Base-by-base conservation (phyloP, 30 jellyfish, hydroid and myxozoan genomes). In the Chrysaora quinquecirrha region DNA sequence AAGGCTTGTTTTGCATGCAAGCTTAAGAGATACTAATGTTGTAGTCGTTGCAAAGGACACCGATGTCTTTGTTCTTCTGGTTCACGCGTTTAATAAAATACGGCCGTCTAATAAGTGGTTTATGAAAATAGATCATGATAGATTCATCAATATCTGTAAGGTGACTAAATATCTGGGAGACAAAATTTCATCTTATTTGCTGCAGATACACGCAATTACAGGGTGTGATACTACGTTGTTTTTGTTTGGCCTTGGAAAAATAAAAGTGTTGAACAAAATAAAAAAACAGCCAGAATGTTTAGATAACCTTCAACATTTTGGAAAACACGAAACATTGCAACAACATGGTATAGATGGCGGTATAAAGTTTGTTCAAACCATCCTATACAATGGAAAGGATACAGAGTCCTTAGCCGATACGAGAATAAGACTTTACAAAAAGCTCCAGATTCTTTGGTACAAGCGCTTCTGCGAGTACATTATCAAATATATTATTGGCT, bases 221-320 rank as follows among this genome's bases (percentile, higher is more conserved):
- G 77, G 77, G 1, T 73, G 86, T 30, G 86, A 50, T 48, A 73
- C 86, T 20, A 73, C 86, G 28, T 43, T 4, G 16, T 73, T 35
- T 35, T 73, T 73, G 82, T 50, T 11, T 38, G 86, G 86, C 21
- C 82, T 73, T 4, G 86, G 86, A 23, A 73, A 73, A 30, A 35
- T 43, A 21, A 73, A 52, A 50, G 43, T 73, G 21, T 21, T 71
- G 16, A 73, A 73, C 14, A 73, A 73, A 32, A 7, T 73, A n/a
- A 50, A 22, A 30, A 50, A 52, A 29, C n/a, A 12, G 47, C 46
- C 34, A 43, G 77, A 30, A 19, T 30, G 49, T 12, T 46, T 73
- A 14, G 30, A 25, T 48, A 21, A 34, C 10, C 34, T 73, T 34
- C 34, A 73, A 16, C 30, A 48, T 22, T 16, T 73, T 6, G 86